phyloP scores from a whole-genome alignment of 1,140 invertebrate genomes.

The Lysiphlebus fabarum region DNA sequence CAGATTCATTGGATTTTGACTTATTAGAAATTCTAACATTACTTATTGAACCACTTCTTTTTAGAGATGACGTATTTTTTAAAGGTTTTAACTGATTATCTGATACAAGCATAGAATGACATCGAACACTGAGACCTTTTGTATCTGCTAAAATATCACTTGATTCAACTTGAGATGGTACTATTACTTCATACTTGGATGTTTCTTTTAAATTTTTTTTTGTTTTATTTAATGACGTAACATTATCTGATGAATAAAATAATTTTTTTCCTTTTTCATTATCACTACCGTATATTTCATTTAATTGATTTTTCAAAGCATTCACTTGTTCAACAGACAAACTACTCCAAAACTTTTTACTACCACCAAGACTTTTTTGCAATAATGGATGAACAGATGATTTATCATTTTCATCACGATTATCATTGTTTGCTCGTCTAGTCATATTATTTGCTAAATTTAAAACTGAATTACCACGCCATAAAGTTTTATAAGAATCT shows the following conservation, averaged over 20 bases:
- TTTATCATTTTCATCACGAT: constrained; percentile 34
- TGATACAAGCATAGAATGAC: constrained; percentile 61
- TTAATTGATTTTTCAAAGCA: constrained; percentile 75
- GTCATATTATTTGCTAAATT: constrained; percentile 70
- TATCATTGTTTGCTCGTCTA: constrained; percentile 44
- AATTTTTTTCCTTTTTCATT: constrained; percentile 34
- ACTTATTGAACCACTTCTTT: constrained; percentile 41
- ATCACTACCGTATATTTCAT: constrained; percentile 75
- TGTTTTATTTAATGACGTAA: background rate
- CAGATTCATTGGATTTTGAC: constrained; percentile 28
- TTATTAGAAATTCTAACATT: constrained; percentile 35
- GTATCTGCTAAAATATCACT: constrained; percentile 35
- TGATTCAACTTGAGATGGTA: constrained; percentile 50
- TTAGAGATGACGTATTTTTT: constrained; percentile 23
- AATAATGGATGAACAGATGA: constrained; percentile 35
- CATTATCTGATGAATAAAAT: background rate
- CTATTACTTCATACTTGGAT: constrained; percentile 62
- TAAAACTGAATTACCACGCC: constrained; percentile 76
- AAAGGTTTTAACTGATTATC: constrained; percentile 15
- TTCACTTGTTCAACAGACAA: constrained; percentile 80
- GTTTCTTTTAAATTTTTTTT: background rate
- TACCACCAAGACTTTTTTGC: constrained; percentile 61
- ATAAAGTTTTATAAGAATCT: constrained; percentile 75
- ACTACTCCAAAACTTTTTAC: constrained; percentile 77
- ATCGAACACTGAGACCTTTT: constrained; percentile 63